Evolutionary conservation across 2,888 invertebrate species (phyloP).

Genomic region (Andrena chrysosceles): DNA sequence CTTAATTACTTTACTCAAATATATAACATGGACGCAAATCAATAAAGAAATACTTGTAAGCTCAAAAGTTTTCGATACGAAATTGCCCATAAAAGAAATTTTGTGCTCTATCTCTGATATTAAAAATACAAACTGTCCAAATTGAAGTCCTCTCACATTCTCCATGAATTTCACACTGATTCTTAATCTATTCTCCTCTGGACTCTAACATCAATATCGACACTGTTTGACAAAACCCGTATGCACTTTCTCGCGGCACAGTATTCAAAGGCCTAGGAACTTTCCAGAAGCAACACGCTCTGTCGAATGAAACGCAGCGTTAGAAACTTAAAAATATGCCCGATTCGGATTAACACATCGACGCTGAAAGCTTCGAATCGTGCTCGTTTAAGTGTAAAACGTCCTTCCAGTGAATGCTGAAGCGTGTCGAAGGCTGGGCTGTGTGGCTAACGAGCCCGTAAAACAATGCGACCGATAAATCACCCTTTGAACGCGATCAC

Average conservation of each 20-base stretch:
- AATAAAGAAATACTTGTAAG: too few relatives aligned
- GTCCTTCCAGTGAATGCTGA: not conserved
- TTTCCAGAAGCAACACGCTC: conserved; percentile 12
- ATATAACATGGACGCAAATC: too few relatives aligned
- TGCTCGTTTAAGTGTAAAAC: conserved; percentile 28
- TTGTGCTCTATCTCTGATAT: too few relatives aligned
- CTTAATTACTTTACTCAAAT: not conserved
- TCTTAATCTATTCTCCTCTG: too few relatives aligned
- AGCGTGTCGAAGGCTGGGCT: conserved; percentile 16
- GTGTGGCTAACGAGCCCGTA: conserved; percentile 16
- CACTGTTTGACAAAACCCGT: not conserved
- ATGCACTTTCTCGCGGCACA: not conserved
- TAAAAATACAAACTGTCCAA: not conserved
- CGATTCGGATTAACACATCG: not conserved
- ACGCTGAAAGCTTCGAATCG: not conserved
- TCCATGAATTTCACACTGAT: not conserved
- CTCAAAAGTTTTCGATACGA: too few relatives aligned
- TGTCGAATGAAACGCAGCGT: conserved; percentile 4
- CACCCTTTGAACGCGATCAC: conserved; percentile 9
- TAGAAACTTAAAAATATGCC: not conserved
- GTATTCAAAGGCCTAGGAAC: not conserved
- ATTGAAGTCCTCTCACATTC: not conserved
- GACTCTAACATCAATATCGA: not conserved
- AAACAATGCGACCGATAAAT: conserved; percentile 39
- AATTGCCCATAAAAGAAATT: too few relatives aligned